A percentile compares a stretch with the other conserved stretches of the same genome.
Evolutionary conservation across 2,113 vertebrate species (phyloP).

Genomic region (Grallaria varia): DNA sequence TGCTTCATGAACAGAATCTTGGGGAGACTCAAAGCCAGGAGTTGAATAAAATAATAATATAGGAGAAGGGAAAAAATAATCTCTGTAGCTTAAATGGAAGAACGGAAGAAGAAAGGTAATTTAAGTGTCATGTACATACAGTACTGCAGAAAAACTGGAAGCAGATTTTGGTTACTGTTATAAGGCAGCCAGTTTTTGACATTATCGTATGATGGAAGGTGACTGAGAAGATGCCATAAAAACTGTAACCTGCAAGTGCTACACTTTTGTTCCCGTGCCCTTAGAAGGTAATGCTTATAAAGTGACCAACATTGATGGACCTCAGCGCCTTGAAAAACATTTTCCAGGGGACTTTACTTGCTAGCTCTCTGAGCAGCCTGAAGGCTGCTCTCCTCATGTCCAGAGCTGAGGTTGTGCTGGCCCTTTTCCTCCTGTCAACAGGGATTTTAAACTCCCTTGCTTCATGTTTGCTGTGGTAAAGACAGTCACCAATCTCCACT

Average conservation of each 20-base stretch:
- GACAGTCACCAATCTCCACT: neutral
- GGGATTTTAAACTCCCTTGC: neutral
- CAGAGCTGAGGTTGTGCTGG: neutral
- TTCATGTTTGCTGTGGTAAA: neutral
- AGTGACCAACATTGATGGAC: neutral
- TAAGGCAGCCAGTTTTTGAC: neutral
- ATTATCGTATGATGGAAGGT: neutral
- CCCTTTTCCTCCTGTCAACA: neutral
- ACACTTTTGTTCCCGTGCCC: neutral
- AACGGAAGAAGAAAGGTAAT: neutral
- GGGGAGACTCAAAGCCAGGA: neutral
- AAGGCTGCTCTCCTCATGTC: neutral
- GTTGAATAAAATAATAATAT: neutral
- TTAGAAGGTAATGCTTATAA: neutral
- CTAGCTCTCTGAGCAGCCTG: neutral
- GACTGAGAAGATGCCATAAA: neutral
- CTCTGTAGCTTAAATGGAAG: neutral
- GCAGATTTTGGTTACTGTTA: neutral
- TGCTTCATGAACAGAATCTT: neutral
- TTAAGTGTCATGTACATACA: neutral
- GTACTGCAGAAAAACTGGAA: neutral
- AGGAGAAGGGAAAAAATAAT: neutral
- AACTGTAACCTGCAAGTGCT: neutral
- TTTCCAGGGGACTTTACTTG: neutral
- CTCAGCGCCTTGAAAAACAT: neutral